phyloP scores from a whole-genome alignment of 2,113 vertebrate genomes.

The Hippopotamus amphibius region DNA sequence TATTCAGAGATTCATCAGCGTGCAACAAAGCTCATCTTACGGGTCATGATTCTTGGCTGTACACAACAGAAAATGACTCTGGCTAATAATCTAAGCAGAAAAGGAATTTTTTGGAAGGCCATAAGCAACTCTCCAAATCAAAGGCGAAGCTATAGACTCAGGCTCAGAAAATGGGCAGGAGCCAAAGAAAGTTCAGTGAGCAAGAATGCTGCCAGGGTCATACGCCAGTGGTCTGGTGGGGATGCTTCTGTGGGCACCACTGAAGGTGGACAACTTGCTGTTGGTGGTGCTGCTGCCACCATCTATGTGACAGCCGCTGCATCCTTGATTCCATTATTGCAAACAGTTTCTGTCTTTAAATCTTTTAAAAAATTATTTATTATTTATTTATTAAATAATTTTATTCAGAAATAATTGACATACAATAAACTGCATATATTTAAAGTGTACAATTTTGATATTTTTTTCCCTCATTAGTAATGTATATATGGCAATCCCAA shows the following conservation, averaged over 20 bases:
- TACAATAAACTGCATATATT: too few relatives aligned
- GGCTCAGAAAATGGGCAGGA: background rate
- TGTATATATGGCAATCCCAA: too few relatives aligned
- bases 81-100: conserved; percentile 30
- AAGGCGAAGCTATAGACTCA: background rate
- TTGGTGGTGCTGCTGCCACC: background rate
- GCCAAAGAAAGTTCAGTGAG: background rate
- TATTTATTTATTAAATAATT: too few relatives aligned
- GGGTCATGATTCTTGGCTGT: background rate
- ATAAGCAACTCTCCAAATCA: background rate
- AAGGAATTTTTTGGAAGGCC: background rate
- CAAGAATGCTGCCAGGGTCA: background rate
- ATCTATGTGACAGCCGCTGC: background rate
- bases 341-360: background rate
- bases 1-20: background rate
- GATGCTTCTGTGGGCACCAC: background rate
- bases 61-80: conserved; percentile 5
- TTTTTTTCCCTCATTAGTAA: too few relatives aligned
- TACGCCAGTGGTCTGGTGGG: background rate
- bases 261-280: background rate
- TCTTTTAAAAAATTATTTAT: too few relatives aligned
- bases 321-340: background rate
- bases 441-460: too few relatives aligned
- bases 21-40: background rate
- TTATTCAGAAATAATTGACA: too few relatives aligned